Conservation (phyloP, 2,113 vertebrate genomes). For the Platichthys stellatus region DNA sequence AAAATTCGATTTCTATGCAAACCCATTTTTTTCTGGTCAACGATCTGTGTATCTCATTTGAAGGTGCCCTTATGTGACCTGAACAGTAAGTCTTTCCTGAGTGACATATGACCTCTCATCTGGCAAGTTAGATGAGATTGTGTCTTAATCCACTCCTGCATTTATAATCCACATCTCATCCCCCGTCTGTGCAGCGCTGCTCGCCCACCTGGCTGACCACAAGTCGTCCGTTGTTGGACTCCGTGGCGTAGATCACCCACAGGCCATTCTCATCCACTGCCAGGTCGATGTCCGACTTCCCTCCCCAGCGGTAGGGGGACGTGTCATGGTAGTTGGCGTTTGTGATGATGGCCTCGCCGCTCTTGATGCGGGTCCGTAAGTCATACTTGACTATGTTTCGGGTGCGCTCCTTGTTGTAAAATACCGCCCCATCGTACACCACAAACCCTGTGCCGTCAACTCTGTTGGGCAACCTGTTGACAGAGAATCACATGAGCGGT, state of each 20-base stretch:
- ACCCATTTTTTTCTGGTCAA: constrained; percentile 2
- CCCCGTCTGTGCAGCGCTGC: constrained; percentile 34
- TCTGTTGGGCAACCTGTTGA: constrained; percentile 88
- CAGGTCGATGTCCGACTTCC: constrained; percentile 94
- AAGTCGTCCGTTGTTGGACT: constrained; percentile 90
- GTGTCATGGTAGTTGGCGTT: constrained; percentile 97
- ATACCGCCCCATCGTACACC: constrained; percentile 94
- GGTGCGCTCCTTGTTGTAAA: constrained; percentile 97
- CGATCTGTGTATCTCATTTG: constrained; percentile 37
- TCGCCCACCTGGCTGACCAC: constrained; percentile 90
- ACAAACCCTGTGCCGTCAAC: constrained; percentile 95
- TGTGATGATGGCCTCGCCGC: constrained; percentile 92
- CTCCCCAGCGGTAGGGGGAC: constrained; percentile 94
- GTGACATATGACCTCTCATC: constrained; percentile 41
- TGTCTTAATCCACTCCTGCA: constrained; percentile 54
- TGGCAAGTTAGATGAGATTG: constrained; percentile 57
- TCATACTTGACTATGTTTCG: constrained; percentile 96
- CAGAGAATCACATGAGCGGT: constrained; percentile 24
- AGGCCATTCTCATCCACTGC: constrained; percentile 94
- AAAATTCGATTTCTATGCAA: constrained; percentile 30
- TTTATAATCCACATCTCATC: constrained; percentile 56
- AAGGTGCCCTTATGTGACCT: constrained; percentile 40
- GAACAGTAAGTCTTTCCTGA: constrained; percentile 21
- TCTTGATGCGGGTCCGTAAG: constrained; percentile 94
- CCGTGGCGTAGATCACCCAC: constrained; percentile 96